Evolutionary conservation across 2,797 vertebrate species (phyloP).

Genomic region (Paguma larvata): DNA sequence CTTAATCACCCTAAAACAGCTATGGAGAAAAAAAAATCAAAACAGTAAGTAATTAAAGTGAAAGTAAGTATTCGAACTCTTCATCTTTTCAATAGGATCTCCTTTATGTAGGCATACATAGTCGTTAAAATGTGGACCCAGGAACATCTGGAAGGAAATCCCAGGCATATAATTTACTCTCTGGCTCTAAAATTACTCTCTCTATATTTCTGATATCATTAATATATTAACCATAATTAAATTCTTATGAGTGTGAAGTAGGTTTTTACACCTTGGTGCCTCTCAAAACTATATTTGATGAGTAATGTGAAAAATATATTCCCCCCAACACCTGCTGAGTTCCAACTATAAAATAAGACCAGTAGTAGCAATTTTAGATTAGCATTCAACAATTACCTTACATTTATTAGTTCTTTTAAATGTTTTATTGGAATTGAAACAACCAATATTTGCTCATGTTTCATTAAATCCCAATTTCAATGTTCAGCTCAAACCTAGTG

Average conservation of each 20-base stretch:
- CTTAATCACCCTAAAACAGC: neutral
- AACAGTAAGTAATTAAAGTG: slow-evolving; percentile 11
- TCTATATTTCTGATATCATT: slow-evolving; percentile 65
- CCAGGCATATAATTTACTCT: slow-evolving; percentile 36
- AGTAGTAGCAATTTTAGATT: slow-evolving; percentile 81
- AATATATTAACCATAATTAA: slow-evolving; percentile 70
- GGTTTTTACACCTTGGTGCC: slow-evolving; percentile 67
- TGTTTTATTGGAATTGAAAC: slow-evolving; percentile 84
- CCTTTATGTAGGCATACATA: neutral
- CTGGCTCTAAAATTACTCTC: slow-evolving; percentile 45
- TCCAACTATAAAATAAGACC: slow-evolving; percentile 76
- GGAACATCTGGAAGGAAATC: slow-evolving; percentile 59
- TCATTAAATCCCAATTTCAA: slow-evolving; percentile 87
- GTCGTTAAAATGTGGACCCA: slow-evolving; percentile 46
- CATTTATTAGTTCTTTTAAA: slow-evolving; percentile 80
- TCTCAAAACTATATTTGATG: slow-evolving; percentile 76
- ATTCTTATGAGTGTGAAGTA: slow-evolving; percentile 56
- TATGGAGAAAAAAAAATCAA: neutral
- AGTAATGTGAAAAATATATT: slow-evolving; percentile 73
- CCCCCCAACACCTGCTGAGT: slow-evolving; percentile 70
- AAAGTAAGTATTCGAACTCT: neutral
- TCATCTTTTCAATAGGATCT: neutral
- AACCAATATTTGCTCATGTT: slow-evolving; percentile 85
- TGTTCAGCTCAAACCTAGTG: slow-evolving; percentile 83
- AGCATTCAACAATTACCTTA: slow-evolving; percentile 86